A percentile compares a stretch with the other conserved stretches of the same genome.
These are phyloP conservation scores for Seriola dumerili DNA, from an alignment of 2,113 vertebrate genomes.

Conservation along the genomic window DNA sequence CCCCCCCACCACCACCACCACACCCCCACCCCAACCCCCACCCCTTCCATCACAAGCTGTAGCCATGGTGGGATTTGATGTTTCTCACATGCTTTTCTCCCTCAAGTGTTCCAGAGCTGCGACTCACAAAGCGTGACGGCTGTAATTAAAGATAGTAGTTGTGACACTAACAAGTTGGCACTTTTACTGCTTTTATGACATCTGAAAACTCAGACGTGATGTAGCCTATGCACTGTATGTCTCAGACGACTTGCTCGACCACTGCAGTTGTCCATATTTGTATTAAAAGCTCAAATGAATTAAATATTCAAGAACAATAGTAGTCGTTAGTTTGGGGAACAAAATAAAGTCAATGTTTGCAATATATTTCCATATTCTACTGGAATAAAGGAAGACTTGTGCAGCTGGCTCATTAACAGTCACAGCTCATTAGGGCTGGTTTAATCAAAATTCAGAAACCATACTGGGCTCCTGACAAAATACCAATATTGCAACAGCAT, in stretches of 20 bases:
- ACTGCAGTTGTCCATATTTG: neutral
- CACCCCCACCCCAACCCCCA: neutral
- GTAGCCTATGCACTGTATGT: too few relatives aligned
- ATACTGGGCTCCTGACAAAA: slow-evolving; percentile 20
- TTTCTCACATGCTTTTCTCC: neutral
- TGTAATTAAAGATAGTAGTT: neutral
- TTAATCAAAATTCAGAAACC: slow-evolving; percentile 48
- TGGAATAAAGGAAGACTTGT: slow-evolving; percentile 11
- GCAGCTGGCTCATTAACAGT: slow-evolving; percentile 58
- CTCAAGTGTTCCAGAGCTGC: neutral
- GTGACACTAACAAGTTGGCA: neutral
- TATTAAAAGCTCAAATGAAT: too few relatives aligned
- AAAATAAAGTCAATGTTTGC: neutral
- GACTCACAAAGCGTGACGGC: neutral
- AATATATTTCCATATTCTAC: neutral
- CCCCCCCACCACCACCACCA: too few relatives aligned
- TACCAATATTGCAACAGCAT: neutral
- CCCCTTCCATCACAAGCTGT: neutral
- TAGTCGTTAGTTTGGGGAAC: neutral
- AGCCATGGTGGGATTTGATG: slow-evolving; percentile 3
- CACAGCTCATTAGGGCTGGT: slow-evolving; percentile 53
- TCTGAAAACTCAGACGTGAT: neutral
- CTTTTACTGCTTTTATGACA: neutral
- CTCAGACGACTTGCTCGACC: neutral
- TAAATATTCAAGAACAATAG: neutral